Percentiles rank a stretch among this genome's conserved stretches.
phyloP scores from a whole-genome alignment of 2,797 vertebrate species.

The Lepilemur septentrionalis region DNA sequence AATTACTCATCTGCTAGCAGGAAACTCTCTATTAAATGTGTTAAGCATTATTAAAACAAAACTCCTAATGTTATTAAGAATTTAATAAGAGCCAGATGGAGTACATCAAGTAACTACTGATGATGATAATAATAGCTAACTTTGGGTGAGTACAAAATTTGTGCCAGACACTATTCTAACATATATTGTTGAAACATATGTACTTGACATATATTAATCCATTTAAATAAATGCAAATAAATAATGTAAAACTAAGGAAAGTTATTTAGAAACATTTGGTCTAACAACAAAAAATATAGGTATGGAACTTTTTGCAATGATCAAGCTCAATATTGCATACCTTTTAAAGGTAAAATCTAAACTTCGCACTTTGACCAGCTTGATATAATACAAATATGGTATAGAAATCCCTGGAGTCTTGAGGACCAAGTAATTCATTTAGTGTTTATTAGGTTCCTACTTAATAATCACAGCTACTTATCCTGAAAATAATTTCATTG shows the following conservation, averaged over 20 bases:
- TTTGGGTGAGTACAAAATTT: neutral
- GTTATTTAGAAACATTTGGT: neutral
- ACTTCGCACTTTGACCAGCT: neutral
- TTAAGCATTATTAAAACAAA: neutral
- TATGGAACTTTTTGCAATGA: neutral
- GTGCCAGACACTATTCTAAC: neutral
- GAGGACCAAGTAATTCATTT: slow-evolving; percentile 37
- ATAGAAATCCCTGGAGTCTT: slow-evolving; percentile 27
- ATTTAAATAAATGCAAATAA: slow-evolving; percentile 6
- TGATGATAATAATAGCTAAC: neutral
- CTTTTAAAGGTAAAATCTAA: slow-evolving; percentile 14
- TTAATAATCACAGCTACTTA: slow-evolving; percentile 57
- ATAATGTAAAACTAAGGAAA: slow-evolving; percentile 26
- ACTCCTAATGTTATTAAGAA: neutral
- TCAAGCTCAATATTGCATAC: neutral
- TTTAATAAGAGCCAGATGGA: neutral
- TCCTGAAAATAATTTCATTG: slow-evolving; percentile 52
- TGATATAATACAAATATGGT: neutral
- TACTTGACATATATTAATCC: neutral
- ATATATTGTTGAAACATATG: neutral
- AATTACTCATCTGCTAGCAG: slow-evolving; percentile 22
- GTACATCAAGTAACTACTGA: neutral
- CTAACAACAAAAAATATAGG: neutral
- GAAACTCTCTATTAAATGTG: neutral
- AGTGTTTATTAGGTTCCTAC: slow-evolving; percentile 46